These are phyloP conservation scores for Hyles vespertilio DNA, from an alignment of 1,140 invertebrate species.

Conservation along the genomic window DNA sequence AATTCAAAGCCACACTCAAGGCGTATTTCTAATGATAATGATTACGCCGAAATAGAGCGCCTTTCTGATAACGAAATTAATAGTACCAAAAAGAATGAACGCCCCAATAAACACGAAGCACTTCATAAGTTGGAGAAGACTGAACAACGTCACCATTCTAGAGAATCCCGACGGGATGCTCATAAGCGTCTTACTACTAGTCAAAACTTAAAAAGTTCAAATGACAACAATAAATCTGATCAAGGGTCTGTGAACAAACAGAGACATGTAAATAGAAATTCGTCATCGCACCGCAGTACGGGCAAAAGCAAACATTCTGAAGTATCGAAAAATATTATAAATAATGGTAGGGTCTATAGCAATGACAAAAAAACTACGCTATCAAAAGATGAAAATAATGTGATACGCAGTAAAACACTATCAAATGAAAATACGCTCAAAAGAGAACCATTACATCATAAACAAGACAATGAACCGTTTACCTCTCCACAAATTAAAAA, in stretches of 20 bases:
- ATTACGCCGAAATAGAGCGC: too few relatives aligned
- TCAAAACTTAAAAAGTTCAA: slow-evolving; percentile 4
- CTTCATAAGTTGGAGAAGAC: too few relatives aligned
- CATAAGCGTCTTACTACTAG: not conserved
- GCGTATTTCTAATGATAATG: too few relatives aligned
- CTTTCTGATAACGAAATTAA: not conserved
- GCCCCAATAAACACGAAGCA: too few relatives aligned
- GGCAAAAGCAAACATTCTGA: not conserved
- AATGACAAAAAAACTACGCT: not conserved
- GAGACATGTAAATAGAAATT: not conserved
- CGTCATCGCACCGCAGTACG: not conserved
- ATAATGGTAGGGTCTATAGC: too few relatives aligned
- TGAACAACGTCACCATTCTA: too few relatives aligned
- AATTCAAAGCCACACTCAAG: too few relatives aligned
- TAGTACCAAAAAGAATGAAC: slow-evolving; percentile 2
- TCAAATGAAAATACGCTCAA: not conserved
- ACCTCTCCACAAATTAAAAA: slow-evolving; percentile 23
- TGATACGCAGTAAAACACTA: not conserved
- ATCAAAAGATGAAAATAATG: not conserved
- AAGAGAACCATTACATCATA: slow-evolving; percentile 3
- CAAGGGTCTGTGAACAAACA: too few relatives aligned
- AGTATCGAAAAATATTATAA: not conserved
- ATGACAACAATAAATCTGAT: not conserved
- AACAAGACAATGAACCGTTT: slow-evolving; percentile 9
- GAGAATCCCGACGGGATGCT: too few relatives aligned